Conservation (phyloP, 2,797 vertebrate genomes). For the Harpagifer antarcticus region DNA sequence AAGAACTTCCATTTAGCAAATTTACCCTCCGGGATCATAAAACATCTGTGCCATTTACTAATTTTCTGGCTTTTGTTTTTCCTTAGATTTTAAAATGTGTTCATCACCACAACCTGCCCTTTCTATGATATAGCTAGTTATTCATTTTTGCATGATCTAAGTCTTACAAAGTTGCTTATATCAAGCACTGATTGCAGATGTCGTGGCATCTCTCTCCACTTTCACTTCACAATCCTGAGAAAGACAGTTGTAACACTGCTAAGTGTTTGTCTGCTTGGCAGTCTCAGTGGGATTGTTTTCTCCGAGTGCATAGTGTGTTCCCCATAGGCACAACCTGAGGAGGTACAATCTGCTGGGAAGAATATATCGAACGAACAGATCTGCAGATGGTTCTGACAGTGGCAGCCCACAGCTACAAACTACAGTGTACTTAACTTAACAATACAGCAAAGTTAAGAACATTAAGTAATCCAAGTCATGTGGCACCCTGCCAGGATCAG, state of each 20-base stretch:
- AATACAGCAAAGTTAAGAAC: slow-evolving; percentile 9
- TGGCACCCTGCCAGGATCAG: slow-evolving; percentile 7
- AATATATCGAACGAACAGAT: slow-evolving; percentile 24
- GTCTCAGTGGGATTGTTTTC: slow-evolving; percentile 33
- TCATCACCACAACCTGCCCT: slow-evolving; percentile 37
- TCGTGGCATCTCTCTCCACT: slow-evolving; percentile 5
- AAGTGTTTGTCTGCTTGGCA: slow-evolving; percentile 35
- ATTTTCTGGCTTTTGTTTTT: slow-evolving; percentile 41
- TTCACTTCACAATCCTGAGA: slow-evolving; percentile 2
- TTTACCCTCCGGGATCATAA: slow-evolving; percentile 58
- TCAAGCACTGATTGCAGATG: slow-evolving; percentile 9
- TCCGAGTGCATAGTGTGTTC: slow-evolving; percentile 11
- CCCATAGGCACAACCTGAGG: slow-evolving; percentile 29
- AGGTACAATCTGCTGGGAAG: slow-evolving; percentile 29
- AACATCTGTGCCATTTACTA: slow-evolving; percentile 45
- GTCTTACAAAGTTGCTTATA: slow-evolving; percentile 1
- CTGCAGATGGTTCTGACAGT: slow-evolving; percentile 16
- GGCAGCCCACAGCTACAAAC: slow-evolving; percentile 25
- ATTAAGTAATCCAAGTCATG: slow-evolving; percentile 10
- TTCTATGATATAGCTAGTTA: slow-evolving; percentile 32
- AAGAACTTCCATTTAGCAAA: slow-evolving; percentile 65
- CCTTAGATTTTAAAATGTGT: slow-evolving; percentile 40
- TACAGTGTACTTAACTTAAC: slow-evolving; percentile 14
- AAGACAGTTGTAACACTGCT: slow-evolving; percentile 16
- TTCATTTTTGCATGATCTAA: slow-evolving; percentile 17